A percentile compares a stretch with the other conserved stretches of the same genome.
phyloP scores from a whole-genome alignment of 2,888 invertebrate species.

The Troides aeacus region DNA sequence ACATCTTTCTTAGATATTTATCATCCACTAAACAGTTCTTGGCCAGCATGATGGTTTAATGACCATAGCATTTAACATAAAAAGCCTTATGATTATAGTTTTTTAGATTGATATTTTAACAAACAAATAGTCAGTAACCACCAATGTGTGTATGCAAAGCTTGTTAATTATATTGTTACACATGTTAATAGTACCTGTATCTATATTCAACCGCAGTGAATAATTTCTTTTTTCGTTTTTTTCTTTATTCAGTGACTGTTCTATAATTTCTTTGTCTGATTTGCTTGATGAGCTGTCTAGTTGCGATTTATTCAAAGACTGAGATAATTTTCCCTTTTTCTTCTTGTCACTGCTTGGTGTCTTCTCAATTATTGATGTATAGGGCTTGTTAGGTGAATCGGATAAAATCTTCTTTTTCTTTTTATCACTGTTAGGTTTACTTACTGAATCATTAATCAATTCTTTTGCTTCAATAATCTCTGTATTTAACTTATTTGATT shows the following conservation, averaged over 20 bases:
- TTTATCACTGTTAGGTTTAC: slow-evolving; percentile 29
- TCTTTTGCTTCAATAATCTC: not conserved
- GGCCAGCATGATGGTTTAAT: no score
- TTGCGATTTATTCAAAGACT: slow-evolving; percentile 26
- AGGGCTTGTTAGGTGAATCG: slow-evolving; percentile 11
- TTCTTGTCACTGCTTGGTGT: slow-evolving; percentile 30
- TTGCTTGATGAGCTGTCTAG: slow-evolving; percentile 12
- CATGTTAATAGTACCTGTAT: not conserved
- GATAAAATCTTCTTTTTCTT: slow-evolving; percentile 30
- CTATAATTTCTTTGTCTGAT: slow-evolving; percentile 14
- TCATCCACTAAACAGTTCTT: no score
- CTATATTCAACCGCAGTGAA: not conserved
- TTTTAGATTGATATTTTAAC: not conserved
- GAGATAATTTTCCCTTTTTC: slow-evolving; percentile 26
- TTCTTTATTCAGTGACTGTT: slow-evolving; percentile 2
- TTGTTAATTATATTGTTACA: not conserved
- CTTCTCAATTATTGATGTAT: slow-evolving; percentile 28
- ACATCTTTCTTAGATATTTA: no score
- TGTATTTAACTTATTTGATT: not conserved
- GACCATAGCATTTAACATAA: no score
- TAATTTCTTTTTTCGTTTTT: slow-evolving; percentile 3
- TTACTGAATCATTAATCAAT: not conserved
- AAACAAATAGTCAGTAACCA: not conserved
- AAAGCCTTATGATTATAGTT: not conserved
- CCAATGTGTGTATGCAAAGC: not conserved